Evolutionary conservation across 2,113 vertebrate genomes (phyloP).

Genomic region (Leucopsar rothschildi): DNA sequence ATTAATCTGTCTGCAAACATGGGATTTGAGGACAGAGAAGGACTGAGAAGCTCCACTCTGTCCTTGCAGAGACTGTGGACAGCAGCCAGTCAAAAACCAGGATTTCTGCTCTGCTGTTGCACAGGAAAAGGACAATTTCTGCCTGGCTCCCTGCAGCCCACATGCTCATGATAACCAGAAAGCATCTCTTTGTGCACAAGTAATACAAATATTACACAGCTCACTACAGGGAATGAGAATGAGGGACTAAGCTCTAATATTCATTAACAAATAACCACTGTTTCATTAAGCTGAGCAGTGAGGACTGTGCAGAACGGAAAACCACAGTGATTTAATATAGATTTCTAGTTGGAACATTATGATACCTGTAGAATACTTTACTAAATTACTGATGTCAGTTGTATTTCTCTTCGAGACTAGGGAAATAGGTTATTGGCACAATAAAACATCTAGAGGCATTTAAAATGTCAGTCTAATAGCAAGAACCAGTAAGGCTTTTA

Average conservation of each 20-base stretch:
- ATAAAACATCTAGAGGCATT: constrained; percentile 91
- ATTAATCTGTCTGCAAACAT: background rate
- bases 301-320: constrained; percentile 30
- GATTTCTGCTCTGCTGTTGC: background rate
- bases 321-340: constrained; percentile 74
- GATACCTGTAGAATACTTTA: constrained; percentile 87
- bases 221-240: background rate
- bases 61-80: background rate
- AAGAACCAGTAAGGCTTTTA: constrained; percentile 99
- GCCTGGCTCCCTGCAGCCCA: background rate
- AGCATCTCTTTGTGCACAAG: background rate
- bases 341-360: constrained; percentile 78
- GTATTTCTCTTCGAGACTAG: constrained; percentile 83
- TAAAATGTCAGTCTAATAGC: constrained; percentile 95
- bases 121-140: background rate
- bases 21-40: background rate
- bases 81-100: background rate
- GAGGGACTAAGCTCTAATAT: background rate
- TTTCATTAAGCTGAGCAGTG: constrained; percentile 39
- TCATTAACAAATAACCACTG: constrained; percentile 58
- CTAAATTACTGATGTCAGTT: constrained; percentile 93
- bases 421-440: constrained; percentile 94
- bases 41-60: background rate
- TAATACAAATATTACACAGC: background rate
- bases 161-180: background rate